Evolutionary conservation across 2,888 invertebrate species (phyloP).

Genomic region (Podabrus alpinus): DNA sequence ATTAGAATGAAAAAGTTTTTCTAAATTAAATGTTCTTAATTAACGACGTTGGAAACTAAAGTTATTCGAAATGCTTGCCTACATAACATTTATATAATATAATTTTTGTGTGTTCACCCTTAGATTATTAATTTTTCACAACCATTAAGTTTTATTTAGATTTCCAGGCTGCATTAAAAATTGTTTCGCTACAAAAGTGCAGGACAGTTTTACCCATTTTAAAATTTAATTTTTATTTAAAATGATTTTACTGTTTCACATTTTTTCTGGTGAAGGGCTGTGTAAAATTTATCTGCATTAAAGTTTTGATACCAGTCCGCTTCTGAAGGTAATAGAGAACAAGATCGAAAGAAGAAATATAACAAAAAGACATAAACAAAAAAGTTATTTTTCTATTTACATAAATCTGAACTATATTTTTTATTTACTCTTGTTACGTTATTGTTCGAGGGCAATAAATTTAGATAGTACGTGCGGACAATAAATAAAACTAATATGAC

Average conservation of each 20-base stretch:
- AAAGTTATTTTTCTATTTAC: background rate
- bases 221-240: too few species aligned
- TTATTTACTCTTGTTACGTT: background rate
- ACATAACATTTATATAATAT: too few species aligned
- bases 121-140: too few species aligned
- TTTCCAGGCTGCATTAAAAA: too few species aligned
- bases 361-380: background rate
- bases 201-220: too few species aligned
- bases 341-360: background rate
- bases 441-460: background rate
- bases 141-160: too few species aligned
- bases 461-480: background rate
- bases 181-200: too few species aligned
- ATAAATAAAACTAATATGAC: background rate
- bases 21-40: too few species aligned
- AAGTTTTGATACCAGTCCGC: background rate
- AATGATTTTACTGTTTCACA: background rate
- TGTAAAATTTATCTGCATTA: background rate
- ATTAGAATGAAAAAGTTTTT: too few species aligned
- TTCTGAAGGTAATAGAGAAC: background rate
- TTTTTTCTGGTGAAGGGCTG: background rate
- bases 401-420: background rate
- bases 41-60: too few species aligned
- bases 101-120: too few species aligned
- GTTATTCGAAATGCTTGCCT: too few species aligned